Evolutionary conservation across 2,113 vertebrate species (phyloP).

Genomic region (Rhodinocichla rosea): DNA sequence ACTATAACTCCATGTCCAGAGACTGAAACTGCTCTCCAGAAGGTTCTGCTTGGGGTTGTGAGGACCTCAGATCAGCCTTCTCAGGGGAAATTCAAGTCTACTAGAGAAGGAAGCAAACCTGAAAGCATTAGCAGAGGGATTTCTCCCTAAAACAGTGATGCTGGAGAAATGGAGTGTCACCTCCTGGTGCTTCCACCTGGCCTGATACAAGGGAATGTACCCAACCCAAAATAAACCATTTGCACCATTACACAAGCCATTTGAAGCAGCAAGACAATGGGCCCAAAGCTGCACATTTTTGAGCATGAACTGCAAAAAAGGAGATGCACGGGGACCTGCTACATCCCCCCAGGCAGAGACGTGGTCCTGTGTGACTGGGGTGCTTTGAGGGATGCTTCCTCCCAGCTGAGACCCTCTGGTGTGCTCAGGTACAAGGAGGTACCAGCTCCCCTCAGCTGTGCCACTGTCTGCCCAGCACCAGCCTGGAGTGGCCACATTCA

Average conservation of each 20-base stretch:
- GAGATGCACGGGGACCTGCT: accelerated
- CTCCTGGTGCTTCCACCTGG: background rate
- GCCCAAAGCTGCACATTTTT: background rate
- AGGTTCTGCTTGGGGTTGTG: background rate
- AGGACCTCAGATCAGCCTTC: background rate
- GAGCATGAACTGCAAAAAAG: background rate
- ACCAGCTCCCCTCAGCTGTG: background rate
- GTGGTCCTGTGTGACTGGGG: background rate
- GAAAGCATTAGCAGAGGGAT: background rate
- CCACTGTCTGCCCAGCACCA: background rate
- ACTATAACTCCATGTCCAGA: background rate
- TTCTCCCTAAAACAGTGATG: background rate
- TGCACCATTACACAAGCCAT: background rate
- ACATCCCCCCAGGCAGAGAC: background rate
- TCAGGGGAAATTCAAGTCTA: background rate
- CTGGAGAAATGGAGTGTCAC: background rate
- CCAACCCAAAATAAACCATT: background rate
- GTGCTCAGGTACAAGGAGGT: accelerated
- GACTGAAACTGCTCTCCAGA: background rate
- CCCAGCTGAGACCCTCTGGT: background rate
- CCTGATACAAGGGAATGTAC: accelerated
- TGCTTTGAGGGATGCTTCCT: background rate
- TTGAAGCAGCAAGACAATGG: background rate
- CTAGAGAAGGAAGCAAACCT: background rate
- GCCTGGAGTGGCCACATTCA: background rate